Evolutionary conservation across 2,113 vertebrate species (phyloP).

Genomic region (Ellobius talpinus): DNA sequence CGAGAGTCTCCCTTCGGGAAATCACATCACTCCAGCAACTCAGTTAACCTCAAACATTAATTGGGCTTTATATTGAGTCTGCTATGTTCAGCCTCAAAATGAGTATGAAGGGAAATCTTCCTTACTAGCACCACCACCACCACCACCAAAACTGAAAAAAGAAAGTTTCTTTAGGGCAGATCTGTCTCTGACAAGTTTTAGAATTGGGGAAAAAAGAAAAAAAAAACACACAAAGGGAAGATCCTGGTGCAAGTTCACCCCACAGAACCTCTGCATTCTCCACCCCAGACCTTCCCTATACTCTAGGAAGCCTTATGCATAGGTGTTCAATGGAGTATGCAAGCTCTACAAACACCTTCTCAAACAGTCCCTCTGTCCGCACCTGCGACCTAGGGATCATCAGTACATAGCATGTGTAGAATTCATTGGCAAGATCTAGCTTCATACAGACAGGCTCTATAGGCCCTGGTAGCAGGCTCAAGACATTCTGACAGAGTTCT

Average conservation of each 20-base stretch:
- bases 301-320: background rate
- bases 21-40: background rate
- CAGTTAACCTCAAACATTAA: slow-evolving; percentile 45
- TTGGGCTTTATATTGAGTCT: background rate
- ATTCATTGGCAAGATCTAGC: background rate
- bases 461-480: background rate
- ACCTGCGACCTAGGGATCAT: background rate
- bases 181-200: background rate
- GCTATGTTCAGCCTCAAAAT: slow-evolving; percentile 12
- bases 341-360: background rate
- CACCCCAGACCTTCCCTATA: background rate
- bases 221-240: background rate
- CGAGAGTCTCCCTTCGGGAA: slow-evolving; percentile 48
- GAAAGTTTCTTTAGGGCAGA: slow-evolving; percentile 19
- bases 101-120: slow-evolving; percentile 18
- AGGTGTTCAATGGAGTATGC: background rate
- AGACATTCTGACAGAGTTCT: background rate
- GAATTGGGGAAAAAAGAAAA: background rate
- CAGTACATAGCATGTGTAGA: background rate
- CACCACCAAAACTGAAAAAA: background rate
- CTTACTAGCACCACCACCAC: background rate
- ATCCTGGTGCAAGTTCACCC: background rate
- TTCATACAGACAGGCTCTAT: background rate
- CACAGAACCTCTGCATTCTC: background rate
- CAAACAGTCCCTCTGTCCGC: background rate